Evolutionary conservation across 2,888 invertebrate species (phyloP).

Genomic region (Geotrupes spiniger): DNA sequence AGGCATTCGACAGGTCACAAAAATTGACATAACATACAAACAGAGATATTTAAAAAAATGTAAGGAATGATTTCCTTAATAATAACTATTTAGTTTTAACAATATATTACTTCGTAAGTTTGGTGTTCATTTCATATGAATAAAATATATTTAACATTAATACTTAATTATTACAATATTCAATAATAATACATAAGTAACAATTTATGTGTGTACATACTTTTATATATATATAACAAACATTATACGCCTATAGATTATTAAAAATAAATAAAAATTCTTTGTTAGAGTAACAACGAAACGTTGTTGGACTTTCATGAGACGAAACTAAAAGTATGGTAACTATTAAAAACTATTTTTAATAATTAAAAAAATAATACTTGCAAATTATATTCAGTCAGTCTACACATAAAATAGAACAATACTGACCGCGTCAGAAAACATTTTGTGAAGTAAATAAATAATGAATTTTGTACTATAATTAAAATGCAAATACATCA

Average conservation of each 20-base stretch:
- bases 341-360: slow-evolving; percentile 21
- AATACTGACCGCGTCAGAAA: slow-evolving; percentile 21
- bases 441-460: slow-evolving; percentile 17
- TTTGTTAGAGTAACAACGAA: slow-evolving; percentile 1
- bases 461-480: slow-evolving; percentile 24
- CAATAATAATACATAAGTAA: slow-evolving; percentile 17
- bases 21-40: slow-evolving; percentile 18
- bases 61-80: background rate
- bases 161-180: slow-evolving; percentile 16
- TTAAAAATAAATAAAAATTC: slow-evolving; percentile 11
- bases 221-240: slow-evolving; percentile 8
- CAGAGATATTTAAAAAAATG: slow-evolving; percentile 2
- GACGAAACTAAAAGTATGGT: slow-evolving; percentile 18
- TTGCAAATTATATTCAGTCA: slow-evolving; percentile 17
- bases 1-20: slow-evolving; percentile 45
- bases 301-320: background rate
- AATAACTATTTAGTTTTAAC: slow-evolving; percentile 8
- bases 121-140: slow-evolving; percentile 27
- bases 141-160: slow-evolving; percentile 23
- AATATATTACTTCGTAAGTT: slow-evolving; percentile 19
- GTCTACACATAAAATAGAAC: slow-evolving; percentile 11
- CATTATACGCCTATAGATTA: background rate
- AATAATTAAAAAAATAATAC: slow-evolving; percentile 21
- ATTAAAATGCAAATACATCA: slow-evolving; percentile 3
- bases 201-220: slow-evolving; percentile 15